A percentile compares a stretch with the other conserved stretches of the same genome.
Evolutionary conservation across 2,888 invertebrate species (phyloP).

Genomic region (Andrena camellia): DNA sequence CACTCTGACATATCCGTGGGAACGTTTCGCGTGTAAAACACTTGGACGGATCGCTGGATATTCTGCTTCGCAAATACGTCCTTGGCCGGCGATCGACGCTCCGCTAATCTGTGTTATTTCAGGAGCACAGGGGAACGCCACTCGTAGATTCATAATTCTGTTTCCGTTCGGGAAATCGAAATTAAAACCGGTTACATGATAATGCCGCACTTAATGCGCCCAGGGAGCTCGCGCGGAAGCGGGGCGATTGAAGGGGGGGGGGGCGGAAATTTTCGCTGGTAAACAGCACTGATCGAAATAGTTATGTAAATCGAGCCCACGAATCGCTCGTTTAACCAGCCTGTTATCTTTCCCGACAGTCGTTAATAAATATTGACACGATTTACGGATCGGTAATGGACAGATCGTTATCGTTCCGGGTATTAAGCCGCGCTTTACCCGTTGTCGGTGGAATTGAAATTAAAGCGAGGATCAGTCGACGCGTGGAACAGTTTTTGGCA

Average conservation of each 20-base stretch:
- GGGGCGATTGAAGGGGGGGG: too few relatives aligned
- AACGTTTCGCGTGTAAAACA: not conserved
- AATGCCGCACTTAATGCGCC: slow-evolving; percentile 1
- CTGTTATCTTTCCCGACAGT: slow-evolving; percentile 42
- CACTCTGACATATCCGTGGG: too few relatives aligned
- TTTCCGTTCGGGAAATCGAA: not conserved
- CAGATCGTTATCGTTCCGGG: slow-evolving; percentile 47
- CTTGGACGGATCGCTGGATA: not conserved
- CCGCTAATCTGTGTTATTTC: not conserved
- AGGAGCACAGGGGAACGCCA: not conserved
- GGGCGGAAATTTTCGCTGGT: slow-evolving; percentile 8
- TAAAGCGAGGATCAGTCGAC: slow-evolving; percentile 14
- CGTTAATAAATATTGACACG: slow-evolving; percentile 54
- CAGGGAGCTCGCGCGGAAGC: not conserved
- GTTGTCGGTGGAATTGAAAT: slow-evolving; percentile 42
- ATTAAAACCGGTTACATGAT: slow-evolving; percentile 23
- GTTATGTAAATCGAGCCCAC: slow-evolving; percentile 45
- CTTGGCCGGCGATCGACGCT: not conserved
- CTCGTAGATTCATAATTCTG: slow-evolving; percentile 19
- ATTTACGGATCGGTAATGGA: slow-evolving; percentile 50
- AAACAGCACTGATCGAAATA: slow-evolving; percentile 41
- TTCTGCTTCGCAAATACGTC: not conserved
- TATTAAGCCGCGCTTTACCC: slow-evolving; percentile 32
- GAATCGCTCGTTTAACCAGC: slow-evolving; percentile 30
- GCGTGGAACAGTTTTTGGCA: not conserved